Conservation (phyloP, 2,113 vertebrate genomes). For the Oncorhynchus nerka region DNA sequence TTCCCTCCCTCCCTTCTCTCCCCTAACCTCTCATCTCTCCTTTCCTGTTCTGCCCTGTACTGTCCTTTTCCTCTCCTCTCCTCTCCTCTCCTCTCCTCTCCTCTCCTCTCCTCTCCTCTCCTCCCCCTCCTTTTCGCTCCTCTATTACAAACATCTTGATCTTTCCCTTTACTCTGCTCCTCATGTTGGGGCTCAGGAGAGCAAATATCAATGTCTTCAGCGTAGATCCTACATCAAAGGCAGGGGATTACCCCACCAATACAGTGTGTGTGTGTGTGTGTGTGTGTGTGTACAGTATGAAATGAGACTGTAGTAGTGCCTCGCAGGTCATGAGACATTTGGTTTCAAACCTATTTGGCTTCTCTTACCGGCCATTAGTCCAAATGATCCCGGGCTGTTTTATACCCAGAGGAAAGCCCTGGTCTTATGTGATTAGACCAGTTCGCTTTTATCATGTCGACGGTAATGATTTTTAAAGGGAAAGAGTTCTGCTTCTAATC, state of each 20-base stretch:
- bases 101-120: background rate
- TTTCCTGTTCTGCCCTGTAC: background rate
- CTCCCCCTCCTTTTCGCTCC: background rate
- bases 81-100: background rate
- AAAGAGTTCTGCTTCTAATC: background rate
- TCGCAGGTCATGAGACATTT: conserved; percentile 9
- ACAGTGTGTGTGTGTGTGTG: conserved; percentile 3
- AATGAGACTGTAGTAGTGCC: conserved; percentile 2
- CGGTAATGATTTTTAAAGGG: conserved; percentile 19
- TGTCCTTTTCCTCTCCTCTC: background rate
- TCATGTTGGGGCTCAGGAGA: background rate
- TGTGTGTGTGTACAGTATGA: conserved; percentile 11
- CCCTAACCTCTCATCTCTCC: background rate
- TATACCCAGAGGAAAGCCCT: conserved; percentile 16
- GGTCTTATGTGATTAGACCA: conserved; percentile 20
- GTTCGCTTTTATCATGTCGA: conserved; percentile 22
- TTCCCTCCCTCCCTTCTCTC: background rate
- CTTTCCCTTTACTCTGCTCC: background rate
- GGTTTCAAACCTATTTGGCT: conserved; percentile 23
- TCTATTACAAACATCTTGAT: background rate
- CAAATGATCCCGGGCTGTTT: conserved; percentile 9
- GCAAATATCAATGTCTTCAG: background rate
- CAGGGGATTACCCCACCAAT: background rate
- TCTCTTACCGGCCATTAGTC: conserved; percentile 32
- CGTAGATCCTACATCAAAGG: background rate